A percentile compares a stretch with the other conserved stretches of the same genome.
Evolutionary conservation across 2,113 vertebrate species (phyloP).

Genomic region (Phalacrocorax pelagicus): DNA sequence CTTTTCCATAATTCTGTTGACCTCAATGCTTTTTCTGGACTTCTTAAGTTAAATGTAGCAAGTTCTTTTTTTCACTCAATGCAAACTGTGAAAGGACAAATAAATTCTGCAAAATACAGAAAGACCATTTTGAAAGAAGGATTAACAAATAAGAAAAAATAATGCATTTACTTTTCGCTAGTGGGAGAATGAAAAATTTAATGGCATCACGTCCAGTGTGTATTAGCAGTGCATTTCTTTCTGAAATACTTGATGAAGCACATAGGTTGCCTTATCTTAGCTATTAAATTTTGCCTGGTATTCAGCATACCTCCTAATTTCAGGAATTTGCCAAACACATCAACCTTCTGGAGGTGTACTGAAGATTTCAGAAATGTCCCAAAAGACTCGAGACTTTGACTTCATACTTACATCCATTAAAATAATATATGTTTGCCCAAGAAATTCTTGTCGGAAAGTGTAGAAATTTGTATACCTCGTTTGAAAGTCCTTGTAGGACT

Average conservation of each 20-base stretch:
- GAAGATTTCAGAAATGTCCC: background rate
- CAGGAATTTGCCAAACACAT: background rate
- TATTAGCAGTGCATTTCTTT: background rate
- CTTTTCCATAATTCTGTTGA: background rate
- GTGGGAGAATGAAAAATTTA: background rate
- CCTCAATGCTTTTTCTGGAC: background rate
- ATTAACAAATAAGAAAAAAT: background rate
- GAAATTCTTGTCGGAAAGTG: background rate
- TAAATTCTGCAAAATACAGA: background rate
- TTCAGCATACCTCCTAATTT: background rate
- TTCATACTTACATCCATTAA: background rate
- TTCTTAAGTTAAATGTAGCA: background rate
- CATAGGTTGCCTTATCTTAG: background rate
- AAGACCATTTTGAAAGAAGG: background rate
- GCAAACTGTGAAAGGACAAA: background rate
- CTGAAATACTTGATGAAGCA: background rate
- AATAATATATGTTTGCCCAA: background rate
- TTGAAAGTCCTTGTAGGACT: background rate
- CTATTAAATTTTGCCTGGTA: background rate
- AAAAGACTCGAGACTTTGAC: background rate
- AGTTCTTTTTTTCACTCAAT: background rate
- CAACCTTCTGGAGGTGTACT: background rate
- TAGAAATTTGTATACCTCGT: background rate
- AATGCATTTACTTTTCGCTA: background rate
- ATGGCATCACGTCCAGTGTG: background rate